Evolutionary conservation across 2,113 vertebrate genomes (phyloP), one percentile per base, ranked within the genome.

Genomic region (Oryctolagus cuniculus): DNA sequence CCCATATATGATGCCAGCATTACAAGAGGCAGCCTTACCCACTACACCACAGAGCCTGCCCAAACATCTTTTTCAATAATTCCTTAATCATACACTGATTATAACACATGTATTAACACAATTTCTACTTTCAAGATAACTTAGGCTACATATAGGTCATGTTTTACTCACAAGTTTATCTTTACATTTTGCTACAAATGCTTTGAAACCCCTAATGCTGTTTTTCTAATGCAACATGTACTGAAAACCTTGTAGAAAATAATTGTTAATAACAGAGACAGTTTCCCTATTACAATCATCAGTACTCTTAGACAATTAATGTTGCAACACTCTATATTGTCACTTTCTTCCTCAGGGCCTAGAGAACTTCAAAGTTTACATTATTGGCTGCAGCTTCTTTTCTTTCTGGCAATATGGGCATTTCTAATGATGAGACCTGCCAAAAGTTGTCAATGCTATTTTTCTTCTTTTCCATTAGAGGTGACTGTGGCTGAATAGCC

Each of bases 401-500:
- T 95, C 82, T 92, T 94, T 58, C 92, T 93, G 92, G 77, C 63
- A 95, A 89, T 90, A 63, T 61, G 92, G 96, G n/a, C 61, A 95
- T 95, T 96, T 93, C 92, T 82, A 96, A 90, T 96, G 95, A 90
- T 86, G 93, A 97, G 51, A 96, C 51, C 90, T 95, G 94, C 89
- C 97, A 96, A 97, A 97, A 94, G 66, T 93, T 97, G 87, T 95
- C 87, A 77, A 87, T 93, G 94, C 69, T 95, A 94, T 95, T 96
- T 97, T 93, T 96, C 91, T 95, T 91, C 94, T 95, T 83, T 90
- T 93, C 84, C 83, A 90, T 91, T 98, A 91, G 89, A 95, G 29
- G 81, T 89, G 83, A 95, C 83, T 70, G n/a, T 64, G 77, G 81
- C 69, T 90, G 96, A 97, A 97, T 80, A 93, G 69, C 78, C 84